These are phyloP conservation scores for Idaea aversata DNA, from an alignment of 2,888 invertebrate species.

Conservation along the genomic window DNA sequence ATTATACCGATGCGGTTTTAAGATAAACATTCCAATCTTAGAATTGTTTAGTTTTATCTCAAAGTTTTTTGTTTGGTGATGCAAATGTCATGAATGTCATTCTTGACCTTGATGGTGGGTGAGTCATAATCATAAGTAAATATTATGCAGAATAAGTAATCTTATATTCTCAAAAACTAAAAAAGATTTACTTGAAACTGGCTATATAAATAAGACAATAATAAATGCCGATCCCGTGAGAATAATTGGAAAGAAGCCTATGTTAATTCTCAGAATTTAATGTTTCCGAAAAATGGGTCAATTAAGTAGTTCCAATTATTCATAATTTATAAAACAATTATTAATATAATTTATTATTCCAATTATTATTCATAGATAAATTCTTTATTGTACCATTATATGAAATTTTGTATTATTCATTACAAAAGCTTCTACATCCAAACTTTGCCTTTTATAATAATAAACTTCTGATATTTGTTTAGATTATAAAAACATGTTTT, in stretches of 20 bases:
- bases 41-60: background rate
- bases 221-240: background rate
- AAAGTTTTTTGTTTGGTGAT: background rate
- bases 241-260: background rate
- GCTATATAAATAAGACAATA: background rate
- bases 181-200: background rate
- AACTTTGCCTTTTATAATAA: too few relatives aligned
- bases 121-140: background rate
- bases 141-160: too few relatives aligned
- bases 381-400: too few relatives aligned
- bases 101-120: background rate
- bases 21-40: background rate
- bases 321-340: too few relatives aligned
- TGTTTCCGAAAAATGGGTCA: background rate
- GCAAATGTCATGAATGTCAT: background rate
- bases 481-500: too few relatives aligned
- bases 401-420: too few relatives aligned
- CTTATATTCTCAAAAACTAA: too few relatives aligned
- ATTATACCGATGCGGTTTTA: background rate
- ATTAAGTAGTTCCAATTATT: too few relatives aligned
- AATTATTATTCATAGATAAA: too few relatives aligned
- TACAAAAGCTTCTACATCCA: too few relatives aligned
- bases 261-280: background rate
- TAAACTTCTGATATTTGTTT: too few relatives aligned
- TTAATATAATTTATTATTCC: too few relatives aligned